Evolutionary conservation across 2,797 vertebrate genomes (phyloP), one percentile per base, ranked within the genome.

Genomic region (Limosa lapponica): DNA sequence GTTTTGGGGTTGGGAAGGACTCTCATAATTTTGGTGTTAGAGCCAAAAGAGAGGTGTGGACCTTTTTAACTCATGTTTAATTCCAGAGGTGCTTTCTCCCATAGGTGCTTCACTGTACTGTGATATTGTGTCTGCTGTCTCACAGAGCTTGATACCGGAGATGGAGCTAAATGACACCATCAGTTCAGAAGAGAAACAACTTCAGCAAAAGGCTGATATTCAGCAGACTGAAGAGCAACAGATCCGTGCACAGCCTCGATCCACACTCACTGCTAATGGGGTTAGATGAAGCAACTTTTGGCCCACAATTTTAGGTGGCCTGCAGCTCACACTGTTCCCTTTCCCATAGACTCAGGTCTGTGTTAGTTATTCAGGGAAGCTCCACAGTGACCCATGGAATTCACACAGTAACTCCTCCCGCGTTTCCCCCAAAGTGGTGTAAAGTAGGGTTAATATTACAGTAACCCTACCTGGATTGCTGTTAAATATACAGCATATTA

Each of bases 391-490:
- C 64, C 74, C 59, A 48, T 89, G 82, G 67, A 88, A 87, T 59
- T 74, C 17, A 0, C 43, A n/a, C n/a, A 34, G 44, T 59, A 82
- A 73, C 57, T 87, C 55, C 81, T 84, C 62, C 70, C 8, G 2
- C 1, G 0, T 73, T 77, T 89, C 14, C 44, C 51, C 34, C 41
- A 70, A 39, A 49, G 64, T 85, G 67, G 64, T 95, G 44, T 57
- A 89, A 93, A 92, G 78, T 74, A 93, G 86, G 86, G 91, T 94
- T 96, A 95, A 96, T 94, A 69, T 94, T 87, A 72, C 74, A 69
- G 81, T 75, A 95, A 90, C 58, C 36, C 66, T 82, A 28, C 64
- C 84, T 84, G 83, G 85, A 70, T 61, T 82, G 64, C 59, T 82
- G 77, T 89, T 90, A 78, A 84, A 82, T 74, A 80, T 64, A 80